Evolutionary conservation across 2,113 vertebrate genomes (phyloP).

Genomic region (Mixornis gularis): DNA sequence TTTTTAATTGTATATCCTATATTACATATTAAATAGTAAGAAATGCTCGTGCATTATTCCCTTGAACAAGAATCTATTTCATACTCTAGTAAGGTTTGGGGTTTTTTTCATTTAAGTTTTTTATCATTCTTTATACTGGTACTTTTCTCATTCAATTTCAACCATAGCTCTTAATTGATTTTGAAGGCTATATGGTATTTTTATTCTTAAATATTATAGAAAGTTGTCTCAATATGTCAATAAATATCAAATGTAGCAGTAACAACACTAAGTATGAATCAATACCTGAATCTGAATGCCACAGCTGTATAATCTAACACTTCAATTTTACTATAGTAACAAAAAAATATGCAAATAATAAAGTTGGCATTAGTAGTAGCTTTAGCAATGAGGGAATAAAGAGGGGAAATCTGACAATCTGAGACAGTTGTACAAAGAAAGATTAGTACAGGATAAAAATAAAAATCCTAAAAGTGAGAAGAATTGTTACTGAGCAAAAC

Average conservation of each 20-base stretch:
- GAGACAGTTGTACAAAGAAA: background rate
- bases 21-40: background rate
- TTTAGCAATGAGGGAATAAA: background rate
- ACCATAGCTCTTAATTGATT: background rate
- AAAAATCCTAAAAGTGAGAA: background rate
- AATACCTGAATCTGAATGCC: background rate
- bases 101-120: background rate
- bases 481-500: background rate
- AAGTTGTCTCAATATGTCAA: background rate
- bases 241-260: background rate
- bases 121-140: background rate
- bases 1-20: background rate
- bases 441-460: background rate
- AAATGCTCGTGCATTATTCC: background rate
- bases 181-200: background rate
- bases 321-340: background rate
- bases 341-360: background rate
- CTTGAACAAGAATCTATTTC: background rate
- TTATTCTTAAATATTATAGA: background rate
- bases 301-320: background rate
- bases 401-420: background rate
- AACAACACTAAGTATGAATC: background rate
- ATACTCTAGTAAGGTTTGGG: background rate
- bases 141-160: accelerated
- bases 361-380: background rate